These are phyloP conservation scores for Zaprionus vittiger DNA, from an alignment of 1,140 invertebrate species.

Conservation along the genomic window DNA sequence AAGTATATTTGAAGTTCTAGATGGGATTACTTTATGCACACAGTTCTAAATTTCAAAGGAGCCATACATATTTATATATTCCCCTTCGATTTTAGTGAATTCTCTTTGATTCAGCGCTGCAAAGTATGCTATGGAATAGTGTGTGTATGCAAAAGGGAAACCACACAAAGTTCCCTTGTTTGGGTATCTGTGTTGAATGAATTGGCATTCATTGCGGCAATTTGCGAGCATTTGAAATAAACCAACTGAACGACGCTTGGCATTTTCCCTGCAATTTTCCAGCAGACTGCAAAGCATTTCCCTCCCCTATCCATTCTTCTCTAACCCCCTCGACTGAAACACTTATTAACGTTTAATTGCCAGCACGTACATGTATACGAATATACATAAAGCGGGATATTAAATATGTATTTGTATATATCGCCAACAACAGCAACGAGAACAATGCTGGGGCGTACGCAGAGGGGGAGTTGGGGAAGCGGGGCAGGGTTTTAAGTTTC, in stretches of 20 bases:
- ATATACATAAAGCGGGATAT: conserved; percentile 8
- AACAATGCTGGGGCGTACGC: conserved; percentile 31
- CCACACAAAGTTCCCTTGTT: background rate
- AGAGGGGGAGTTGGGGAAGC: background rate
- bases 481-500: conserved; percentile 67
- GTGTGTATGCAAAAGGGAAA: background rate
- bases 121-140: conserved; percentile 4
- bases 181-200: background rate
- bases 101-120: background rate
- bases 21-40: no score
- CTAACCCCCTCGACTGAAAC: conserved; percentile 22
- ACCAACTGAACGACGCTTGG: conserved; percentile 10
- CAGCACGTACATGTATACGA: conserved; percentile 40
- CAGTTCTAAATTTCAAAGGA: no score
- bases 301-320: background rate
- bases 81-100: background rate
- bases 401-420: conserved; percentile 23
- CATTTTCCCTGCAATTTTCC: conserved; percentile 32
- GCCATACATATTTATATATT: no score
- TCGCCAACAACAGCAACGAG: background rate
- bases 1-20: no score
- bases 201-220: conserved; percentile 23
- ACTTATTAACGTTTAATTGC: conserved; percentile 73
- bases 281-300: background rate
- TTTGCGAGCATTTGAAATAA: conserved; percentile 47